A percentile compares a stretch with the other conserved stretches of the same genome.
Evolutionary conservation across 2,113 vertebrate genomes (phyloP).

Genomic region (Prionailurus bengalensis): DNA sequence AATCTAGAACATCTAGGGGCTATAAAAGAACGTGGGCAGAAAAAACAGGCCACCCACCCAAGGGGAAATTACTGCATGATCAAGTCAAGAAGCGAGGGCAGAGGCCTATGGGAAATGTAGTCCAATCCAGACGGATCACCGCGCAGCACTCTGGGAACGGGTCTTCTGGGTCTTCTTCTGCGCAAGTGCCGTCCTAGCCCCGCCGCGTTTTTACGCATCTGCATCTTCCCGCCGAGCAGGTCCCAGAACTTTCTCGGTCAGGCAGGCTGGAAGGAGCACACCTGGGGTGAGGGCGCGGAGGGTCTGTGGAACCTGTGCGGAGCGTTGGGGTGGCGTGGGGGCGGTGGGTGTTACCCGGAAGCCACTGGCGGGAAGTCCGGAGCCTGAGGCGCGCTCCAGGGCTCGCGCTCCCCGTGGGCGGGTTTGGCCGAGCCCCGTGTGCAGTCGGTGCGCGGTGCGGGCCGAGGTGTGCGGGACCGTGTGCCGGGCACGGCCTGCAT

Average conservation of each 20-base stretch:
- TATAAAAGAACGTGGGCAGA: background rate
- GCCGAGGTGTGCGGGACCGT: background rate
- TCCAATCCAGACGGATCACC: background rate
- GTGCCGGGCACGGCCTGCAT: too few relatives aligned
- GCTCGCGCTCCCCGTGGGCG: background rate
- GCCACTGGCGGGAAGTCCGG: background rate
- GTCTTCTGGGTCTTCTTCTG: background rate
- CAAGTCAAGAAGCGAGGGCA: background rate
- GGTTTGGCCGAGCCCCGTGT: background rate
- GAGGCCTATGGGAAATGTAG: background rate
- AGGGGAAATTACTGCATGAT: background rate
- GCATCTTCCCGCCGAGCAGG: accelerated
- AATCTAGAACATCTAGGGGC: background rate
- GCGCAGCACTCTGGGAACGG: background rate
- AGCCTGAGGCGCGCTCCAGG: background rate
- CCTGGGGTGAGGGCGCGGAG: background rate
- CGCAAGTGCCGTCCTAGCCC: background rate
- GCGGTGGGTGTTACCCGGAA: too few relatives aligned
- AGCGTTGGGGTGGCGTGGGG: background rate
- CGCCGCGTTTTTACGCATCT: background rate
- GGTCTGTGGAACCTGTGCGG: background rate
- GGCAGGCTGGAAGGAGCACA: background rate
- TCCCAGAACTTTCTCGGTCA: too few relatives aligned
- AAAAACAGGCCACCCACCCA: background rate
- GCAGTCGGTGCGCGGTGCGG: too few relatives aligned